phyloP scores from a whole-genome alignment of 2,797 vertebrate genomes.

The Passerculus sandwichensis region DNA sequence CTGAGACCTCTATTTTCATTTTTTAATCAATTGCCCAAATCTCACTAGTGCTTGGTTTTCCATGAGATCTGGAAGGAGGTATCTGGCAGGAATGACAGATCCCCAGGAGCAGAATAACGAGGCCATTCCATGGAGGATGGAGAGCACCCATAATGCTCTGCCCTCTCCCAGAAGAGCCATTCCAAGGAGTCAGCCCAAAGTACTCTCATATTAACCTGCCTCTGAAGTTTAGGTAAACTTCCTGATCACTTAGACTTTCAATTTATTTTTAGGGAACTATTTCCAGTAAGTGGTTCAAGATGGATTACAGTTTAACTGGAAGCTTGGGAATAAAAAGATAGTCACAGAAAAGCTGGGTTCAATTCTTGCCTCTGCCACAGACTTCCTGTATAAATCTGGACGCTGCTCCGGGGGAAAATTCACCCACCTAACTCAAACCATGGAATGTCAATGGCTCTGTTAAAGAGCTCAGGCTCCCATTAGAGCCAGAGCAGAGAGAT shows the following conservation, averaged over 20 bases:
- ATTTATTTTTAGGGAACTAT: conserved; percentile 61
- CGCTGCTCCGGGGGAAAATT: background rate
- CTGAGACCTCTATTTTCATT: background rate
- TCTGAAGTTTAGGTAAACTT: conserved; percentile 58
- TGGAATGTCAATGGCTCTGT: conserved; percentile 10
- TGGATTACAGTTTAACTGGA: conserved; percentile 51
- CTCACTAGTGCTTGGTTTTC: background rate
- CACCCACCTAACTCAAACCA: conserved; percentile 32
- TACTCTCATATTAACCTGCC: conserved; percentile 11
- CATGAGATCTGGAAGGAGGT: background rate
- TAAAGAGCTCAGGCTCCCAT: conserved; percentile 38
- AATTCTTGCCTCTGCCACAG: conserved; percentile 68
- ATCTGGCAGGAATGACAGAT: background rate
- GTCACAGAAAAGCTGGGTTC: conserved; percentile 63
- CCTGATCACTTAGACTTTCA: conserved; percentile 39
- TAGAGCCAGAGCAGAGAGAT: background rate
- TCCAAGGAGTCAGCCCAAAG: background rate
- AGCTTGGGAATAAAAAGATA: conserved; percentile 50
- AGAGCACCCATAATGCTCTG: background rate
- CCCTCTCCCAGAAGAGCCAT: background rate
- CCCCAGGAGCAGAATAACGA: background rate
- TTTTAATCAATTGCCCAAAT: background rate
- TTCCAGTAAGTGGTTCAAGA: conserved; percentile 64
- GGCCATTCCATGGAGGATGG: fast-evolving
- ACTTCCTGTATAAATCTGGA: conserved; percentile 64